phyloP scores from a whole-genome alignment of 2,797 vertebrate species.

The Typhlichthys eigenmanni region DNA sequence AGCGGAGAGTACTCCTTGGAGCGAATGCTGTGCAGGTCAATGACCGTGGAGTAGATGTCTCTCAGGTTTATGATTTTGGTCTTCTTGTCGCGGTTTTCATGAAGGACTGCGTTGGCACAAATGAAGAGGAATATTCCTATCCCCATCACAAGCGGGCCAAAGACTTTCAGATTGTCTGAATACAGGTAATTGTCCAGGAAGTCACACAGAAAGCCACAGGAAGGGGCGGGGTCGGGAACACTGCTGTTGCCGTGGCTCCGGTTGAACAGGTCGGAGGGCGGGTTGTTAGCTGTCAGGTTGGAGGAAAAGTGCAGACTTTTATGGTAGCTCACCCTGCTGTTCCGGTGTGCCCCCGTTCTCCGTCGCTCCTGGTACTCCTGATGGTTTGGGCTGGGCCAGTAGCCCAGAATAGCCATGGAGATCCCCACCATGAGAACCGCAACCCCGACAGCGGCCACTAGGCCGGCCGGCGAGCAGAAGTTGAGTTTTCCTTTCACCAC shows the following conservation, averaged over 20 bases:
- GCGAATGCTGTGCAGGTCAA: constrained; percentile 91
- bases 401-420: constrained; percentile 92
- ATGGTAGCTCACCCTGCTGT: constrained; percentile 60
- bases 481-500: constrained; percentile 96
- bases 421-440: constrained; percentile 90
- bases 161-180: constrained; percentile 96
- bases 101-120: constrained; percentile 95
- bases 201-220: constrained; percentile 81
- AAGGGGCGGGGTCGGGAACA: constrained; percentile 51
- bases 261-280: constrained; percentile 38
- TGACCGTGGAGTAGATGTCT: constrained; percentile 97
- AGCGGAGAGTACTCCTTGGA: constrained; percentile 86
- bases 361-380: constrained; percentile 70
- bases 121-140: constrained; percentile 99
- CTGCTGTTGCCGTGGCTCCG: constrained; percentile 65
- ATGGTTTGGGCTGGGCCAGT: constrained; percentile 90
- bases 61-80: constrained; percentile 97
- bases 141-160: constrained; percentile 96
- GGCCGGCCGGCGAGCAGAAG: constrained; percentile 88
- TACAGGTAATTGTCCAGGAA: constrained; percentile 90
- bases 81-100: constrained; percentile 96
- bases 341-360: constrained; percentile 47
- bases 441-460: constrained; percentile 89
- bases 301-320: constrained; percentile 38
- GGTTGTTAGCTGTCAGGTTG: constrained; percentile 53